Base-by-base conservation (phyloP, 2,888 invertebrate genomes). In the Byasa hedistus region DNA sequence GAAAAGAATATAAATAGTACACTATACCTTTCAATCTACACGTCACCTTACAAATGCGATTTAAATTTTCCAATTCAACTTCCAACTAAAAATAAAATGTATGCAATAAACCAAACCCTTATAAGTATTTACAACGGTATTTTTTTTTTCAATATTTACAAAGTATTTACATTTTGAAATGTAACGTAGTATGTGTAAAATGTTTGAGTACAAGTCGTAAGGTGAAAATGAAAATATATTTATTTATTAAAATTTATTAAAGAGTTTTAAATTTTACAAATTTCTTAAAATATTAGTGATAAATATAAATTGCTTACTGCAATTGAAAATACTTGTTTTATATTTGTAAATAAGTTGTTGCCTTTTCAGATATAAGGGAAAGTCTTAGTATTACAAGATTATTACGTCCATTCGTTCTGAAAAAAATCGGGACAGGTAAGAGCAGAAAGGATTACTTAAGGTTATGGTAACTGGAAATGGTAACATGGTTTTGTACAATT, bases 241-340 rank as follows among this genome's bases (percentile, higher is more conserved):
- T 83, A 80, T 85, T 87, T 84, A 71, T 80, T 83, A 84, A 73
- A 77, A 85, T 91, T 90, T 91, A 91, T 89, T 91, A 83, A 85
- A 83, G 83, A 79, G 85, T 89, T 89, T 83, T 88, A 89, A 89
- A 89, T 87, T 86, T 79, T 88, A 88, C 86, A 88, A 81, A 76
- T 79, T 80, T 81, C 81, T 83, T 84, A 84, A 73, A 78, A 76
- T 82, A 84, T 76, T 73, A 76, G 76, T 80, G 80, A 80, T 79
- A 75, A 73, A 73, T 72, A 72, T 79, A 72, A 78, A 76, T 79
- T 67, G 67, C 54, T 51, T 22, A 22, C 65, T 70, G 70, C 72
- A 74, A 71, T 69, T 67, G 69, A 60, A 70, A 71, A 71, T 70
- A 69, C 68, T 58, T 67, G 60, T 68, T 60, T 67, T 65, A 61